Percentiles rank a stretch among this genome's conserved stretches.
Evolutionary conservation across 2,797 vertebrate genomes (phyloP).

Genomic region (Anableps anableps): DNA sequence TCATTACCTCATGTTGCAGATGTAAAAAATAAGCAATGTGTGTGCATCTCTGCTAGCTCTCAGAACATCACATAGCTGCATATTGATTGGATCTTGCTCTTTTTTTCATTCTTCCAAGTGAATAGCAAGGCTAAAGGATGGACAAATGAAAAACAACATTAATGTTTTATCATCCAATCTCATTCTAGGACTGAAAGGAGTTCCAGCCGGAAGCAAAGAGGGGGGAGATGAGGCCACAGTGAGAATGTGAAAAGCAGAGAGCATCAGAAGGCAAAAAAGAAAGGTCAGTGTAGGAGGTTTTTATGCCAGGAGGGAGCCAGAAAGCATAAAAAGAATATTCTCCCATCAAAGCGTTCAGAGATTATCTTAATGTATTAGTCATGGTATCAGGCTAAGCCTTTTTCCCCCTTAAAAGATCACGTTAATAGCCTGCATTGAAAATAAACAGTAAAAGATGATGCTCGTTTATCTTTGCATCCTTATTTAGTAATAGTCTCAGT

Average conservation of each 20-base stretch:
- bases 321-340: slow-evolving; percentile 33
- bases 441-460: not conserved
- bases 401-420: not conserved
- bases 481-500: slow-evolving; percentile 33
- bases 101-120: slow-evolving; percentile 51
- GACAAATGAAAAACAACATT: slow-evolving; percentile 77
- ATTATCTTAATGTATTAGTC: slow-evolving; percentile 45
- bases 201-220: slow-evolving; percentile 43
- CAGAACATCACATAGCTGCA: slow-evolving; percentile 54
- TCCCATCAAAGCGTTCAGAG: slow-evolving; percentile 40
- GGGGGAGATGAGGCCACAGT: slow-evolving; percentile 39
- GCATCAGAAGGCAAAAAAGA: slow-evolving; percentile 33
- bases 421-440: slow-evolving; percentile 16
- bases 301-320: slow-evolving; percentile 29
- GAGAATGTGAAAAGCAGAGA: slow-evolving; percentile 30
- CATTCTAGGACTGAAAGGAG: slow-evolving; percentile 38
- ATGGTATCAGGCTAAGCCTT: slow-evolving; percentile 15
- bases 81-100: slow-evolving; percentile 67
- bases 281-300: slow-evolving; percentile 49
- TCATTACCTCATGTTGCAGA: slow-evolving; percentile 17
- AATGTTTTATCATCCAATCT: slow-evolving; percentile 81
- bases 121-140: slow-evolving; percentile 67
- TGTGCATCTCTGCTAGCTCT: slow-evolving; percentile 34
- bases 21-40: slow-evolving; percentile 1
- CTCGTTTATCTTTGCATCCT: slow-evolving; percentile 39